phyloP scores from a whole-genome alignment of 2,888 invertebrate genomes.

The Caenorhabditis becei region DNA sequence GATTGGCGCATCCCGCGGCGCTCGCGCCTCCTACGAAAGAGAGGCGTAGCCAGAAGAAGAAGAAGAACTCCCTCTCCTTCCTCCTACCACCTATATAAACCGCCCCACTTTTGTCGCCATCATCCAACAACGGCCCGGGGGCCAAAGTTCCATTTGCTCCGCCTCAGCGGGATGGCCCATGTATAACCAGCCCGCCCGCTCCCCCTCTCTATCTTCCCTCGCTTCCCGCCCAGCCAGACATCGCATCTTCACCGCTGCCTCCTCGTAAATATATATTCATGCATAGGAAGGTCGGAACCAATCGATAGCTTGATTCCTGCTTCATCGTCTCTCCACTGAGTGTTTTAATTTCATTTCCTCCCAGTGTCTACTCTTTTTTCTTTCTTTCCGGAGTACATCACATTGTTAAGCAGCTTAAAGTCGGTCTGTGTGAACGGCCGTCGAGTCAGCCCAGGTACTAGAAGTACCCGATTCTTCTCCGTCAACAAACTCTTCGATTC shows the following conservation, averaged over 20 bases:
- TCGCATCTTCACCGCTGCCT: conserved; percentile 21
- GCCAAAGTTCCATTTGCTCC: conserved; percentile 30
- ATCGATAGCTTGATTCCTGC: conserved; percentile 55
- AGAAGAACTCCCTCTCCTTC: conserved; percentile 32
- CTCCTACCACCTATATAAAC: conserved; percentile 47
- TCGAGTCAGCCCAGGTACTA: conserved; percentile 34
- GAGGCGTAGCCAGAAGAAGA: conserved; percentile 45
- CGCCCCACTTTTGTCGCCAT: conserved; percentile 24
- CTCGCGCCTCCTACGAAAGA: conserved; percentile 43
- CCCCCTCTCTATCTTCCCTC: conserved; percentile 26
- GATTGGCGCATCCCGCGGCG: conserved; percentile 29
- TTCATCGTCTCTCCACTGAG: conserved; percentile 14
- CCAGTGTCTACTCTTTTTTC: not conserved
- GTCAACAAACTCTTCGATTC: conserved; percentile 33
- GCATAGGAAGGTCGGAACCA: conserved; percentile 31
- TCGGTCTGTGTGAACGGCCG: conserved; percentile 25
- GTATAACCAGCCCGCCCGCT: conserved; percentile 32
- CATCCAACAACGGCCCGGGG: conserved; percentile 11
- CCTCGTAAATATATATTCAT: conserved; percentile 55
- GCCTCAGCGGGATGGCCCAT: conserved; percentile 44
- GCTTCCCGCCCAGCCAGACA: conserved; percentile 41
- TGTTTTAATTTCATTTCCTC: conserved; percentile 21
- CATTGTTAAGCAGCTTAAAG: conserved; percentile 44
- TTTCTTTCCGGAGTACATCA: conserved; percentile 20
- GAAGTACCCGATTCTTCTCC: conserved; percentile 36